phyloP scores from a whole-genome alignment of 1,140 invertebrate genomes.

The Drosophila parvula region DNA sequence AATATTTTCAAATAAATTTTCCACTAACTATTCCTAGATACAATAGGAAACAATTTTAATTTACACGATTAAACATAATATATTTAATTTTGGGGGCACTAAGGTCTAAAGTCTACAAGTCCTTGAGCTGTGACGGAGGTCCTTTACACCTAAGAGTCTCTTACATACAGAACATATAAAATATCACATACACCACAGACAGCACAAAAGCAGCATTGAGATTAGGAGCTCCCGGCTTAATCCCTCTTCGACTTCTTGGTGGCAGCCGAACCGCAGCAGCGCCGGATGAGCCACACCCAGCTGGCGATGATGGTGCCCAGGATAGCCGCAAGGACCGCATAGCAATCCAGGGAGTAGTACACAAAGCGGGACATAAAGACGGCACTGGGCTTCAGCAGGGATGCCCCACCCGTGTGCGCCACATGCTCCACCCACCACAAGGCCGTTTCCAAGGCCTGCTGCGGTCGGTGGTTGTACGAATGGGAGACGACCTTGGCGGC shows the following conservation, averaged over 20 bases:
- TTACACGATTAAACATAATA: slow-evolving; percentile 3
- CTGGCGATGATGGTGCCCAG: slow-evolving; percentile 50
- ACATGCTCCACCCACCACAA: slow-evolving; percentile 85
- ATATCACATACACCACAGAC: slow-evolving; percentile 70
- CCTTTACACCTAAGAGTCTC: slow-evolving; percentile 38
- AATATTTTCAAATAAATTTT: neutral
- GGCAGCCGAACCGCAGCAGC: slow-evolving; percentile 32
- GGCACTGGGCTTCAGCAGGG: slow-evolving; percentile 79
- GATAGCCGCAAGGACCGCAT: slow-evolving; percentile 42
- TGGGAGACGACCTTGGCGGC: slow-evolving; percentile 76
- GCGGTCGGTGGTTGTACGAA: slow-evolving; percentile 72
- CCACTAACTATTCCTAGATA: neutral
- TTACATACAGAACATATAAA: slow-evolving; percentile 60
- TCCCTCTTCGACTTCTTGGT: slow-evolving; percentile 22
- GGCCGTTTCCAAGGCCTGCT: slow-evolving; percentile 72
- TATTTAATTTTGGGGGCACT: slow-evolving; percentile 15
- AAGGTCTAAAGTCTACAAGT: slow-evolving; percentile 9
- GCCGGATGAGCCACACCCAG: slow-evolving; percentile 54
- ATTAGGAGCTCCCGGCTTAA: slow-evolving; percentile 12
- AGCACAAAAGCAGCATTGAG: neutral
- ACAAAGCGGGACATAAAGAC: slow-evolving; percentile 68
- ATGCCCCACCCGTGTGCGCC: slow-evolving; percentile 83
- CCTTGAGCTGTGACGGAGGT: slow-evolving; percentile 14
- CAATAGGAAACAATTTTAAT: neutral
- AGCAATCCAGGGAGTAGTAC: slow-evolving; percentile 76